These are phyloP conservation scores for Microctenopoma lineatum DNA, from an alignment of 2,797 vertebrate genomes.

Conservation along the genomic window DNA sequence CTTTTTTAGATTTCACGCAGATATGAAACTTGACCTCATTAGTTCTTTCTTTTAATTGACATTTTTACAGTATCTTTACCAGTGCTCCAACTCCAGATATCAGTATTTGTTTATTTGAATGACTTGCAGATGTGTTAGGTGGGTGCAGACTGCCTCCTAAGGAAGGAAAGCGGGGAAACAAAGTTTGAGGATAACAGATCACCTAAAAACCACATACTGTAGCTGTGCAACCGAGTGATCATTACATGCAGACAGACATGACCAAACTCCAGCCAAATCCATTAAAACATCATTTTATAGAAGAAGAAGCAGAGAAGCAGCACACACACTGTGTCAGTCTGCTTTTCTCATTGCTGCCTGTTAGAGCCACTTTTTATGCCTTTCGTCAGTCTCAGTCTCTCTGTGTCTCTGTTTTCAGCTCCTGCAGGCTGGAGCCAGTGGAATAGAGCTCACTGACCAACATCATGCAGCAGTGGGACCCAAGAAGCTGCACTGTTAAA, in stretches of 20 bases:
- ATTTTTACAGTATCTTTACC: too few species aligned
- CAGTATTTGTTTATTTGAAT: not conserved
- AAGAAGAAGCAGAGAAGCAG: not conserved
- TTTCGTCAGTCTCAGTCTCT: constrained; percentile 18
- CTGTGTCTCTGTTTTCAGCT: constrained; percentile 13
- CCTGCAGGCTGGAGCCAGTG: constrained; percentile 12
- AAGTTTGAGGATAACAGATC: constrained; percentile 1
- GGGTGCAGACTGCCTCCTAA: not conserved
- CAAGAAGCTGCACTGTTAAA: constrained; percentile 17
- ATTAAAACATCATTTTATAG: constrained; percentile 2
- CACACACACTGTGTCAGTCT: constrained; percentile 17
- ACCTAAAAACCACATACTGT: constrained; percentile 2
- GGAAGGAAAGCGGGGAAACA: not conserved
- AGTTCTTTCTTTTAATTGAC: too few species aligned
- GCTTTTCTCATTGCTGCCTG: constrained; percentile 37
- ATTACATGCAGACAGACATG: not conserved
- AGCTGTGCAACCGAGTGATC: not conserved
- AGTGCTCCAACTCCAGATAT: not conserved
- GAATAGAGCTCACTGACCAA: constrained; percentile 13
- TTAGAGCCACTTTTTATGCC: constrained; percentile 25
- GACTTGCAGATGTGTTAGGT: not conserved
- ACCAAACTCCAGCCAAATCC: constrained; percentile 9
- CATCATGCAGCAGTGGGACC: constrained; percentile 17
- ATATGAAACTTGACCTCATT: too few species aligned
- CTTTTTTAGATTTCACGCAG: too few species aligned